phyloP scores from a whole-genome alignment of 2,113 vertebrate genomes.

The Apodemus speciosus region DNA sequence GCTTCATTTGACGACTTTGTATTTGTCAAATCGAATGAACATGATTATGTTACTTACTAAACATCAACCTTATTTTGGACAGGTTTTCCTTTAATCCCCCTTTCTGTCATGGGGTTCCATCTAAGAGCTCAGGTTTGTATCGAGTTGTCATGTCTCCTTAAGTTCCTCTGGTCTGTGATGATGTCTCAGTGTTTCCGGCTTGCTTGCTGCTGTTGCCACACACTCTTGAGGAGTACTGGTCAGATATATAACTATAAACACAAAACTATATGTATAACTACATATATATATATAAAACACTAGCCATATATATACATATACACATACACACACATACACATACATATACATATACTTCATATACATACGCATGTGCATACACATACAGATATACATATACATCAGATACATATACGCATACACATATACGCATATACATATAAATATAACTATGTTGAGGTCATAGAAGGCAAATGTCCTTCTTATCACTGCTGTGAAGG shows the following conservation, averaged over 20 bases:
- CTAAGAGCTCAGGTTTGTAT: not conserved
- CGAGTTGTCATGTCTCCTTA: not conserved
- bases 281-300: too few relatives aligned
- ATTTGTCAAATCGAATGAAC: not conserved
- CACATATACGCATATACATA: too few relatives aligned
- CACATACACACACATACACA: too few relatives aligned
- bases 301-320: too few relatives aligned
- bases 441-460: not conserved
- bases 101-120: not conserved
- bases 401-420: too few relatives aligned
- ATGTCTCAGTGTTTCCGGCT: not conserved
- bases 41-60: not conserved
- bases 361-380: too few relatives aligned
- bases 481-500: too few relatives aligned
- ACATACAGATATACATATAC: not conserved
- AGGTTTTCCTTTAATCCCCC: not conserved
- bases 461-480: not conserved
- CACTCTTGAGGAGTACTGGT: not conserved
- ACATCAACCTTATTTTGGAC: not conserved
- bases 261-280: too few relatives aligned
- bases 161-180: not conserved
- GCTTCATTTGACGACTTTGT: not conserved
- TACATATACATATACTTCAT: not conserved
- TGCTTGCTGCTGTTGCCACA: not conserved
- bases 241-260: not conserved